Evolutionary conservation across 2,888 invertebrate genomes (phyloP), one percentile per base, ranked within the genome.

Genomic region (Gnatocerus cornutus): DNA sequence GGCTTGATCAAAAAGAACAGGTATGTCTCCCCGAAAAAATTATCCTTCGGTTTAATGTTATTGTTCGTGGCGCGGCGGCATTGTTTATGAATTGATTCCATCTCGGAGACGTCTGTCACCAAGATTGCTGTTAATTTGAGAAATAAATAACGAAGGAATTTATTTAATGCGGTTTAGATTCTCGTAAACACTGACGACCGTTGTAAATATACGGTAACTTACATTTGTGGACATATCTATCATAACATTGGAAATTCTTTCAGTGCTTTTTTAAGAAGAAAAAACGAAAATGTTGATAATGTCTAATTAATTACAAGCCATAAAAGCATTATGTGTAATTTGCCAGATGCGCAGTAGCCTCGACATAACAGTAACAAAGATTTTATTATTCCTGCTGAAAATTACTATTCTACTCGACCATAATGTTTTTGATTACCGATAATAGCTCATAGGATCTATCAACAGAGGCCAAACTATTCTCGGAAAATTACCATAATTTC

Each of bases 191-290:
- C 73, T 77, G 76, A 77, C 71, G 78, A 77, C 79, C 76, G 79
- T 78, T 78, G 78, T 78, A 78, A 78, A 78, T 78, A 75, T 79
- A 79, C 79, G 77, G 78, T 78, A 78, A 77, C 74, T 74, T 77
- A 76, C 76, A 75, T 77, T 74, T 74, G 76, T 74, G 71, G 75
- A 76, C 77, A 76, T 78, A 77, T 78, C 76, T 78, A 78, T 76
- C 76, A 77, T 76, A 78, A 77, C 74, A 76, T 69, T 71, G 72
- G 50, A 72, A 72, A 76, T 77, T 76, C 75, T 72, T 70, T 61
- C 69, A 65, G 59, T 69, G 56, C 67, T 72, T 70, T 70, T 65
- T 68, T 56, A 68, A 68, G 61, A 63, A 66, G 73, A 76, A 74
- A 66, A 74, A 71, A 72, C 69, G 74, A 71, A 74, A 76, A 75